phyloP scores from a whole-genome alignment of 2,888 invertebrate species.

The Subacronicta megacephala region DNA sequence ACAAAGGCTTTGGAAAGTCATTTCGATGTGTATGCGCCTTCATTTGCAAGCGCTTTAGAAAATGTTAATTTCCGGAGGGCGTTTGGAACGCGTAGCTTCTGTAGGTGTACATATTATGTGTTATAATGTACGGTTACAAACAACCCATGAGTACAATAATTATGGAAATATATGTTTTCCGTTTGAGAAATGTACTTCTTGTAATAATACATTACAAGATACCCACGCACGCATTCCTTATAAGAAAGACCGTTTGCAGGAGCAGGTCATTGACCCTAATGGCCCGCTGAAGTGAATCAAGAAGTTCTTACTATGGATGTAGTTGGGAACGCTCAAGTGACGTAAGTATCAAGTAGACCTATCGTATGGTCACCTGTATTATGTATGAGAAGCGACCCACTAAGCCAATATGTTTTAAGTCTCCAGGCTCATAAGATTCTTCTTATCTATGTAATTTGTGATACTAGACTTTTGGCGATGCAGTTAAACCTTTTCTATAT shows the following conservation, averaged over 20 bases:
- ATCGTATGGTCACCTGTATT: too few species aligned
- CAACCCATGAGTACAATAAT: conserved; percentile 44
- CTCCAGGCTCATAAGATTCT: too few species aligned
- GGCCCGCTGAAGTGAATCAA: conserved; percentile 4
- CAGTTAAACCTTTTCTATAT: too few species aligned
- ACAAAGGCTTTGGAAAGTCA: conserved; percentile 74
- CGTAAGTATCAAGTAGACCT: too few species aligned
- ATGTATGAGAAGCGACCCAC: too few species aligned
- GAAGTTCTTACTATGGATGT: too few species aligned
- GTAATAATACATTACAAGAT: conserved; percentile 33
- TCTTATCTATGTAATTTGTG: too few species aligned
- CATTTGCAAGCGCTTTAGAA: conserved; percentile 79
- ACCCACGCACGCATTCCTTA: conserved; percentile 23
- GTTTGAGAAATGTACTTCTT: conserved; percentile 32
- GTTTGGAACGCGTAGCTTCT: conserved; percentile 51
- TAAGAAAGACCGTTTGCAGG: conserved; percentile 23
- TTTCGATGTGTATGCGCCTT: conserved; percentile 73
- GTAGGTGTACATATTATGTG: conserved; percentile 36
- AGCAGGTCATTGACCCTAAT: conserved; percentile 6
- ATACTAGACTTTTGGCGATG: too few species aligned
- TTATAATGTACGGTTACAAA: conserved; percentile 50
- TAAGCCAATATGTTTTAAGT: too few species aligned
- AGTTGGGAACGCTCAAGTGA: too few species aligned
- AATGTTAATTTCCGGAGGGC: conserved; percentile 79
- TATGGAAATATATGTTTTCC: conserved; percentile 47